These are phyloP conservation scores for Argyresthia goedartella DNA, from an alignment of 2,888 invertebrate genomes.

Conservation along the genomic window DNA sequence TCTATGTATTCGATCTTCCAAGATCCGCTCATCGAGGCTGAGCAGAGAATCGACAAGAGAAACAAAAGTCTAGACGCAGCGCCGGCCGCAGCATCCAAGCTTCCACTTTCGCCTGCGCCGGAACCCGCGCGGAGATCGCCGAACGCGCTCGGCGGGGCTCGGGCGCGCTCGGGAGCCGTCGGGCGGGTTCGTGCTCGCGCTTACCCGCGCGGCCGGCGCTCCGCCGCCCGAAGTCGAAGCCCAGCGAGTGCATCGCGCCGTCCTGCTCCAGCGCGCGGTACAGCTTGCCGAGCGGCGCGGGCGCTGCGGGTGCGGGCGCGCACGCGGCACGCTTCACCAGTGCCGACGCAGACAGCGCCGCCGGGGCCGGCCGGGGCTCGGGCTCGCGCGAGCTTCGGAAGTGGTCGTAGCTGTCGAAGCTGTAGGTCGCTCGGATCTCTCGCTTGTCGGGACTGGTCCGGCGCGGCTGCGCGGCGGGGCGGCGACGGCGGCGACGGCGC, in stretches of 20 bases:
- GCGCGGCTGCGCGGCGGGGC: too few relatives aligned
- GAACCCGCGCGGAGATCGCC: not conserved
- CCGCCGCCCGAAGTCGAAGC: not conserved
- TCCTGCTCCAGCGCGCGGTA: conserved; percentile 25
- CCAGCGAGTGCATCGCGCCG: not conserved
- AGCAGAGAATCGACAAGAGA: conserved; percentile 24
- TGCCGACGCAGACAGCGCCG: conserved; percentile 40
- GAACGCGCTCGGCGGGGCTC: not conserved
- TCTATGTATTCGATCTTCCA: too few relatives aligned
- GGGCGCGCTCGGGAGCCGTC: not conserved
- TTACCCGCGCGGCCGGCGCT: conserved; percentile 1
- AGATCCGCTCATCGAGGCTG: conserved; percentile 29
- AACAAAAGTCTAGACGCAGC: conserved; percentile 11
- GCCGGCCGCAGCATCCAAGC: conserved; percentile 23
- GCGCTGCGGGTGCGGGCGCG: conserved; percentile 27
- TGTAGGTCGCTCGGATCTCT: not conserved
- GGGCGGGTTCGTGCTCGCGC: not conserved
- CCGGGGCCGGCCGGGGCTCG: conserved; percentile 19
- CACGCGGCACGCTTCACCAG: conserved; percentile 36
- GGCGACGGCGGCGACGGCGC: not conserved
- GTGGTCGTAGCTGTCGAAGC: not conserved
- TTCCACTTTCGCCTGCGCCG: conserved; percentile 47
- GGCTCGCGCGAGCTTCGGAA: not conserved
- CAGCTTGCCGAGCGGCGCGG: conserved; percentile 61
- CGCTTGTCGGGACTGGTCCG: not conserved